phyloP scores from a whole-genome alignment of 2,888 invertebrate species.

The Xestia sexstrigata region DNA sequence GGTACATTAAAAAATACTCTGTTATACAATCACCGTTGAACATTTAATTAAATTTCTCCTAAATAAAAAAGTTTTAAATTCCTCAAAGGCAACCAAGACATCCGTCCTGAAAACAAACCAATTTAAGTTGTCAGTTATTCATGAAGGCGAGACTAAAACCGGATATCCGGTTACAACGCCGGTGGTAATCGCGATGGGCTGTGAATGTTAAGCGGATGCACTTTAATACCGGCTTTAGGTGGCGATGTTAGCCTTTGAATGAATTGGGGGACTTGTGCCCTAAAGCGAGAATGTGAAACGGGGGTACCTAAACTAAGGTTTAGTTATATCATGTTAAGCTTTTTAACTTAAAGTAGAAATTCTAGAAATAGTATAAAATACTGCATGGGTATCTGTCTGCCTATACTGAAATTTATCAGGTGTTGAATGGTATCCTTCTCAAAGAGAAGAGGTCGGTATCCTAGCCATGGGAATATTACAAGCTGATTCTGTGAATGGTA shows the following conservation, averaged over 20 bases:
- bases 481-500: no score
- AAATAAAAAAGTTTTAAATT: not conserved
- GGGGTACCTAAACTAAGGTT: no score
- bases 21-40: not conserved
- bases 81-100: not conserved
- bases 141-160: constrained; percentile 45
- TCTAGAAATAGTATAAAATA: no score
- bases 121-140: constrained; percentile 57
- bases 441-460: no score
- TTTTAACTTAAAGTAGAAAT: no score
- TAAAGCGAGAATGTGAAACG: not conserved
- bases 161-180: constrained; percentile 54
- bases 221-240: constrained; percentile 40
- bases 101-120: constrained; percentile 43
- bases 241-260: constrained; percentile 25
- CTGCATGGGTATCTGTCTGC: no score
- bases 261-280: constrained; percentile 4
- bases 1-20: not conserved
- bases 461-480: no score
- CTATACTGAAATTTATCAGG: no score
- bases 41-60: not conserved
- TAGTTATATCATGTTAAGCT: no score
- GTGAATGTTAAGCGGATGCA: constrained; percentile 58
- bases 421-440: no score
- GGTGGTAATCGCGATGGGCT: constrained; percentile 35